Evolutionary conservation across 2,888 invertebrate genomes (phyloP).

Genomic region (Philereme vetulata): DNA sequence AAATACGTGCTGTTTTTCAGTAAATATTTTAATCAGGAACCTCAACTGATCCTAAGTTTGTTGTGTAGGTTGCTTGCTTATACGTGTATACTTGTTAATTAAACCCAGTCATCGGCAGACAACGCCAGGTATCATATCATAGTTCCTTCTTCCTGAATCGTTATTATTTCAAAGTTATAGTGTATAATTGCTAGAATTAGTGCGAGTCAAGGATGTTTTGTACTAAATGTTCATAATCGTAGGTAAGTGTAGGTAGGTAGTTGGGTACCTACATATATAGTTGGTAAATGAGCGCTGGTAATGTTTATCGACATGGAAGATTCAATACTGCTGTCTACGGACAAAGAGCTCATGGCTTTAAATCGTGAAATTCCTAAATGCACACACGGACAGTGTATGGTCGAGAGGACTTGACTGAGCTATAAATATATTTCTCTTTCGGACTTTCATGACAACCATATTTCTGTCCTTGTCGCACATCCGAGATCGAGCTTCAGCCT

Average conservation of each 20-base stretch:
- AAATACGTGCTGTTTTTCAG: too few relatives aligned
- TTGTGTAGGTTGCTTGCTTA: too few relatives aligned
- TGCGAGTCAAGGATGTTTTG: neutral
- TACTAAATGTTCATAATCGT: neutral
- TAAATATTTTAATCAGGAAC: too few relatives aligned
- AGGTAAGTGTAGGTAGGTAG: neutral
- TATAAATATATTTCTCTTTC: constrained; percentile 52
- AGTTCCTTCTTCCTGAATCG: neutral
- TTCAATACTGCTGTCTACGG: constrained; percentile 30
- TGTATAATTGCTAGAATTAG: neutral
- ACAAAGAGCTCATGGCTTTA: constrained; percentile 38
- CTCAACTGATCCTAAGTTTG: too few relatives aligned
- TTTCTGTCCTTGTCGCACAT: constrained; percentile 55
- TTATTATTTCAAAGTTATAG: constrained; percentile 1
- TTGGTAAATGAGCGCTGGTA: neutral
- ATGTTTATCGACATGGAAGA: constrained; percentile 19
- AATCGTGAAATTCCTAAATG: constrained; percentile 53
- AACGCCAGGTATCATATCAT: too few relatives aligned
- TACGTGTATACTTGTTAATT: too few relatives aligned
- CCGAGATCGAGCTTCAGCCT: constrained; percentile 54
- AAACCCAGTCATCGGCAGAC: too few relatives aligned
- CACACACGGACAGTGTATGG: constrained; percentile 40
- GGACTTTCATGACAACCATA: constrained; percentile 39
- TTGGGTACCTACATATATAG: neutral
- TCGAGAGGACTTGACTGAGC: constrained; percentile 43